Base-by-base conservation (phyloP, 2,113 vertebrate genomes). In the Channa argus region DNA sequence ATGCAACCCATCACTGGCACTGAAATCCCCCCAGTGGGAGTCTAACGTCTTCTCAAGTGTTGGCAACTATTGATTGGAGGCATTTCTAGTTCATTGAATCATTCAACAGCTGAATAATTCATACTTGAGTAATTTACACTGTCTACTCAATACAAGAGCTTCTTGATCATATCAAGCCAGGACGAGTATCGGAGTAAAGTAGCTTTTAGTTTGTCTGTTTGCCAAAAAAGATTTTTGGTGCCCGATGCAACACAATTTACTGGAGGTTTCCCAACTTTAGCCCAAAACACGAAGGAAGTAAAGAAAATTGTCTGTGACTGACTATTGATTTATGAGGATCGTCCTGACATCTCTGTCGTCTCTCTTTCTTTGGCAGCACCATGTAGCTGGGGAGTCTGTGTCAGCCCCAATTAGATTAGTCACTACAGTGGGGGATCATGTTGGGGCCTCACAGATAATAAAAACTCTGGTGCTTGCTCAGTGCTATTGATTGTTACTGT, bases 101-200 rank as follows among this genome's bases (percentile, higher is more conserved):
- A 39, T 90, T 92, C 49, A 91, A 74, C 58, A 56, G 51, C 53
- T 94, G 83, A 93, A 94, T 95, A 87, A 94, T 95, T 93, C 79
- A 94, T 86, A 60, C 70, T 77, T 53, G 58, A 79, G 90, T 92
- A 92, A 93, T 91, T 90, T 88, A 93, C 89, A 88, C 91, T 83
- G 82, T 79, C 85, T 76, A 44, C 78, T 84, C 63, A 66, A 70
- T 80, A 63, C 49, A 58, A 63, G 39, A 77, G 53, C 78, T 77
- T 71, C 71, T 83, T 45, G 5, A 46, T 88, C 53, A 54, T 64
- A 54, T 70, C 52, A 11, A 58, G 37, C 24, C 61, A 52, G 43
- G 70, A 53, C n/a, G 59, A 33, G 52, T 61, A 53, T 55, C 50
- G 54, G 15, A 62, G 39, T 62, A 34, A 71, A 77, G 34, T 10